These are phyloP conservation scores for Epicampocera succincta DNA, from an alignment of 2,888 invertebrate genomes.

Conservation along the genomic window DNA sequence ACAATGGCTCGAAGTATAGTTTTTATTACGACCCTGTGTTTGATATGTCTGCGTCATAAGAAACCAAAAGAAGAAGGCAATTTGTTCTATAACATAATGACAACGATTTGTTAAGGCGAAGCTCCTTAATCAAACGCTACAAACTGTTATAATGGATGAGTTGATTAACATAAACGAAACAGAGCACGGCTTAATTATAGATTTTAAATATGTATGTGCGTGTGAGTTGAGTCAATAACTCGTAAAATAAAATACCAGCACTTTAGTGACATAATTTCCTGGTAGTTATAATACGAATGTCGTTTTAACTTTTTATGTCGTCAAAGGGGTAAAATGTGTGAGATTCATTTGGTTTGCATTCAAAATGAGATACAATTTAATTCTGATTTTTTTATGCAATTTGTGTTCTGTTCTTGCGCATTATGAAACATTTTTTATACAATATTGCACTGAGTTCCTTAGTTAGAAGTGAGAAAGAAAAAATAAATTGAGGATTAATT, in stretches of 20 bases:
- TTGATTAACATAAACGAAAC: background rate
- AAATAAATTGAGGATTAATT: too few species aligned
- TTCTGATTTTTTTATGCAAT: too few species aligned
- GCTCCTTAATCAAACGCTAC: background rate
- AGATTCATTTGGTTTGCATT: too few species aligned
- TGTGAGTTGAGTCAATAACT: constrained; percentile 3
- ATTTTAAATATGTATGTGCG: too few species aligned
- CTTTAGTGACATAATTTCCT: background rate
- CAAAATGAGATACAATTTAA: too few species aligned
- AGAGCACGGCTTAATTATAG: background rate
- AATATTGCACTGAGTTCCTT: too few species aligned
- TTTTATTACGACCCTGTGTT: constrained; percentile 4
- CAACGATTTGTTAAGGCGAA: constrained; percentile 24
- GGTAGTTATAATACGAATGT: too few species aligned
- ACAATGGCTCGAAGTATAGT: constrained; percentile 15
- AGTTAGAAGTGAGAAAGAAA: too few species aligned
- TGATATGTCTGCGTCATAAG: background rate
- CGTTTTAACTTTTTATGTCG: too few species aligned
- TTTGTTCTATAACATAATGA: constrained; percentile 22
- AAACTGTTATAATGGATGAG: background rate
- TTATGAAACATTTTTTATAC: too few species aligned
- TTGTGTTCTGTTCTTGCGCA: too few species aligned
- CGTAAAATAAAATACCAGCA: background rate
- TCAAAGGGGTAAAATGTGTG: too few species aligned
- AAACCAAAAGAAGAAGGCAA: constrained; percentile 9